Conservation (phyloP, 2,797 vertebrate genomes). For the Chloroceryle amazona region DNA sequence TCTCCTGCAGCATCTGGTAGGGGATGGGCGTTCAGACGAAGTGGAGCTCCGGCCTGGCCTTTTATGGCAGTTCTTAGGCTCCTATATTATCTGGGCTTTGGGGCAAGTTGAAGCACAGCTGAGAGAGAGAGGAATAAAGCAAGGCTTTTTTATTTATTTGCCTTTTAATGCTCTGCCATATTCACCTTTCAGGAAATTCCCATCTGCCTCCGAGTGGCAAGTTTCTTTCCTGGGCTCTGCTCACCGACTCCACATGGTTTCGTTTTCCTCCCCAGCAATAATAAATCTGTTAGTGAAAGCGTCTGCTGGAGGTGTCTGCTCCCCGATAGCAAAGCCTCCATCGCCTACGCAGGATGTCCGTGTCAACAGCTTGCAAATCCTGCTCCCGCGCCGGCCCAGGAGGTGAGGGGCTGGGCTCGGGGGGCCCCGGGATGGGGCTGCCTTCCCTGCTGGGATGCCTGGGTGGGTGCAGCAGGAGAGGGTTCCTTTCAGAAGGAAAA, state of each 20-base stretch:
- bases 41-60: not conserved
- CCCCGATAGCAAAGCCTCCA: not conserved
- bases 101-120: not conserved
- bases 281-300: slow-evolving; percentile 48
- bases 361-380: slow-evolving; percentile 60
- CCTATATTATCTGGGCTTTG: not conserved
- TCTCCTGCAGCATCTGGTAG: not conserved
- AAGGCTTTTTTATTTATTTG: slow-evolving; percentile 40
- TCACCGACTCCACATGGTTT: slow-evolving; percentile 31
- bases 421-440: not conserved
- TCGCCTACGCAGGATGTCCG: slow-evolving; percentile 30
- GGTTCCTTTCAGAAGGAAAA: not conserved
- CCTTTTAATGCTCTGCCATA: slow-evolving; percentile 47
- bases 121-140: slow-evolving; percentile 3
- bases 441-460: not conserved
- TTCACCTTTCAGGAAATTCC: slow-evolving; percentile 72
- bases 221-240: not conserved
- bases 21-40: not conserved
- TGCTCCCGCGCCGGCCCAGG: not conserved
- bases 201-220: slow-evolving; percentile 12
- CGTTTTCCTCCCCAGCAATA: slow-evolving; percentile 14
- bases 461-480: fast-evolving
- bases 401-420: not conserved
- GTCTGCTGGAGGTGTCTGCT: slow-evolving; percentile 44
- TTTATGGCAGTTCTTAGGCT: not conserved